Percentiles rank a stretch among this genome's conserved stretches.
These are phyloP conservation scores for Scatophagus argus DNA, from an alignment of 2,113 vertebrate genomes.

Conservation along the genomic window DNA sequence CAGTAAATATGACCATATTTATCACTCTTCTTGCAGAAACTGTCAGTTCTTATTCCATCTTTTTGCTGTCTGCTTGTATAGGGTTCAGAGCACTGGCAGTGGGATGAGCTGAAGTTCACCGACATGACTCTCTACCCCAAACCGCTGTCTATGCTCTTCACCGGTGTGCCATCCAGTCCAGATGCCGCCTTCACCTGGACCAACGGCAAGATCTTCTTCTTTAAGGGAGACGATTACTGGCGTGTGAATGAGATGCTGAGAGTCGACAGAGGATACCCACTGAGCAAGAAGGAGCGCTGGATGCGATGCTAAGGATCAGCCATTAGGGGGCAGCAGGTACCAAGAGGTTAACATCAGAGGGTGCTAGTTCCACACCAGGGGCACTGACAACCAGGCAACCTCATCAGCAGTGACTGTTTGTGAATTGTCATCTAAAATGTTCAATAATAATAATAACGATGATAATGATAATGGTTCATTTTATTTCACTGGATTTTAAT, in stretches of 20 bases:
- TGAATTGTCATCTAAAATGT: not conserved
- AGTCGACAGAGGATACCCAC: conserved; percentile 87
- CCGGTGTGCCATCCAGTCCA: conserved; percentile 79
- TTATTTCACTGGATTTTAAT: conserved; percentile 33
- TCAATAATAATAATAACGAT: not conserved
- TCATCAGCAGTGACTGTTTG: conserved; percentile 20
- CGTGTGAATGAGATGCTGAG: conserved; percentile 83
- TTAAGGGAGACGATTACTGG: conserved; percentile 90
- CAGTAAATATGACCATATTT: not conserved
- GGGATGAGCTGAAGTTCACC: conserved; percentile 86
- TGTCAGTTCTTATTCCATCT: not conserved
- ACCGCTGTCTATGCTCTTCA: conserved; percentile 85
- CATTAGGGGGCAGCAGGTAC: conserved; percentile 63
- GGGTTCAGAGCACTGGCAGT: conserved; percentile 88
- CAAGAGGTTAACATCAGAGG: not conserved
- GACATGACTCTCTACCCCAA: conserved; percentile 84
- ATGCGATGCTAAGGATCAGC: conserved; percentile 83
- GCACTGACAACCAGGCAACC: conserved; percentile 35
- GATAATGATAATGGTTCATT: no score
- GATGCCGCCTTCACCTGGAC: conserved; percentile 89
- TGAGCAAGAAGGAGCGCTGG: conserved; percentile 85
- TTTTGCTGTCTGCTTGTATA: conserved; percentile 40
- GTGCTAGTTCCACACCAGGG: conserved; percentile 22
- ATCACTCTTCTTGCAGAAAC: not conserved
- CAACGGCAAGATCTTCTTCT: conserved; percentile 88